phyloP scores from a whole-genome alignment of 1,140 invertebrate species.

The Nilaparvata lugens region DNA sequence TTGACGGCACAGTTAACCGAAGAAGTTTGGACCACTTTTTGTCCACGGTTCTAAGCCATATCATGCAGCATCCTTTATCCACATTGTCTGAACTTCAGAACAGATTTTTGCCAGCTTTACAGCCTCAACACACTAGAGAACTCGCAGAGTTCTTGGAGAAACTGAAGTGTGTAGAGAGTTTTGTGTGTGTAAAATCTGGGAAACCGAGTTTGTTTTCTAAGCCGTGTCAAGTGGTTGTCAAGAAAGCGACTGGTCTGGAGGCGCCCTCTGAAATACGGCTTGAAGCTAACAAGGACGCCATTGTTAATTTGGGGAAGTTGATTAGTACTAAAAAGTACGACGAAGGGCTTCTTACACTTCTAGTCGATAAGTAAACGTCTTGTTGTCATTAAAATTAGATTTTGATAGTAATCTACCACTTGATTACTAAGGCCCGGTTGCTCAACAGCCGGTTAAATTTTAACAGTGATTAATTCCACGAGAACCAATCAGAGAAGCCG shows the following conservation, averaged over 20 bases:
- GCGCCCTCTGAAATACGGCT: neutral
- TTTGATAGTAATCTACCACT: too few species aligned
- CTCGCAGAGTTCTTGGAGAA: conserved; percentile 32
- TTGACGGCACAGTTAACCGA: conserved; percentile 62
- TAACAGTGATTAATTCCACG: too few species aligned
- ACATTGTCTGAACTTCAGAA: conserved; percentile 36
- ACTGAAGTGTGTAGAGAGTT: neutral
- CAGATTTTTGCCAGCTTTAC: conserved; percentile 42
- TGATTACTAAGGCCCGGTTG: too few species aligned
- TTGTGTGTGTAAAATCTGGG: neutral
- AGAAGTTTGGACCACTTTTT: conserved; percentile 58
- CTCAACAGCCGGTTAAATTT: too few species aligned
- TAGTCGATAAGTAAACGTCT: too few species aligned
- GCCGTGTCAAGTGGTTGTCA: neutral
- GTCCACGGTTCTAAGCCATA: conserved; percentile 50
- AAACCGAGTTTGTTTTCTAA: neutral
- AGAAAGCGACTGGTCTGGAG: neutral
- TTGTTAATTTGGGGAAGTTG: neutral
- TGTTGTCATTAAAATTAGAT: too few species aligned
- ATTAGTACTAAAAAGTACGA: neutral
- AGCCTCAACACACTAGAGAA: conserved; percentile 41
- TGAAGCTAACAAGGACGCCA: neutral
- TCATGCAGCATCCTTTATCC: conserved; percentile 47
- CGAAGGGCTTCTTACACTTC: too few species aligned
- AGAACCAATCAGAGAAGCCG: too few species aligned